These are phyloP conservation scores for Thera obeliscata DNA, from an alignment of 2,888 invertebrate genomes.

Conservation along the genomic window DNA sequence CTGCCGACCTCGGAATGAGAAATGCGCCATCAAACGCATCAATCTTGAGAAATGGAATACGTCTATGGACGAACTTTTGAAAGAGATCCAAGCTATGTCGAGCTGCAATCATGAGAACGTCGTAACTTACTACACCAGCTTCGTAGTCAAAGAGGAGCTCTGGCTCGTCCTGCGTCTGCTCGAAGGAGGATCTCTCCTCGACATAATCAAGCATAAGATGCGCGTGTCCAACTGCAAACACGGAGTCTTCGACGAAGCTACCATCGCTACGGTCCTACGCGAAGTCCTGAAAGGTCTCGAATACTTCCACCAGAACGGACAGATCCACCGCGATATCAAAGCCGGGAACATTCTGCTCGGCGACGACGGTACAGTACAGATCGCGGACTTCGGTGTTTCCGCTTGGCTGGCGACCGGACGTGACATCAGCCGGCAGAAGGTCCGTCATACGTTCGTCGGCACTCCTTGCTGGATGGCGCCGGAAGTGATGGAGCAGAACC, in stretches of 20 bases:
- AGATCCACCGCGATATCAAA: conserved; percentile 93
- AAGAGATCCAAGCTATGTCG: conserved; percentile 98
- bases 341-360: conserved; percentile 94
- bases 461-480: conserved; percentile 99
- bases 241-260: conserved; percentile 99
- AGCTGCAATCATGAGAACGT: conserved; percentile 99
- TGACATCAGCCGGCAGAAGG: conserved; percentile 97
- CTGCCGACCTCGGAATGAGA: conserved; percentile 96
- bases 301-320: conserved; percentile 98
- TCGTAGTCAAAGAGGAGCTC: conserved; percentile 98
- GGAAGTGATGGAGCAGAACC: conserved; percentile 99
- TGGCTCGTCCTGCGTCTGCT: conserved; percentile 99
- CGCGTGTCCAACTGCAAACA: conserved; percentile 95
- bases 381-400: conserved; percentile 99
- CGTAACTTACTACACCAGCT: conserved; percentile 99
- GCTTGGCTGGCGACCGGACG: conserved; percentile 99
- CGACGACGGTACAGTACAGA: conserved; percentile 98
- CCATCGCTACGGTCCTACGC: conserved; percentile 98
- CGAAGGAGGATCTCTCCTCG: conserved; percentile 95
- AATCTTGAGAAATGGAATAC: conserved; percentile 99
- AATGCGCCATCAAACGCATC: conserved; percentile 99
- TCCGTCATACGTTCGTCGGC: conserved; percentile 99
- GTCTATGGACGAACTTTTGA: conserved; percentile 98
- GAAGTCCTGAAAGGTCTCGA: conserved; percentile 98
- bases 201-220: conserved; percentile 98